Base-by-base conservation (phyloP, 2,113 vertebrate species). In the Ammodytes marinus region DNA sequence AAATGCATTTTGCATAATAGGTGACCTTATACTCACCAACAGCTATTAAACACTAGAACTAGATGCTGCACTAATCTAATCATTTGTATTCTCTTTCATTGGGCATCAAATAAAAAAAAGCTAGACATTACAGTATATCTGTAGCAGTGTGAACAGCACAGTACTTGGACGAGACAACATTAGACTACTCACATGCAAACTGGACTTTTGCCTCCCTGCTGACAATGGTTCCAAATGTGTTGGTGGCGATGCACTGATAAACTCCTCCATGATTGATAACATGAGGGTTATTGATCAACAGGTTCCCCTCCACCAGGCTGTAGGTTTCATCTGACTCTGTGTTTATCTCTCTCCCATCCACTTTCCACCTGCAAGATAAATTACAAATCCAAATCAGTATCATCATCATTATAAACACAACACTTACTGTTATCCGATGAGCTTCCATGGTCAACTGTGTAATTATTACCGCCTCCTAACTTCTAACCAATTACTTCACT, bases 181-280 rank as follows among this genome's bases (percentile, higher is more conserved):
- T 45, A 84, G 60, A 57, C 19, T 77, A 96, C 96, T 98, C 93
- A 98, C 97, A 97, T 91, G 97, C 96, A 94, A 97, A 99, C 73
- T 96, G 96, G 69, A 99, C 96, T 81, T 95, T 97, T 15, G 96
- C 97, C 72, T 95, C 95, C 76, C 92, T 95, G 94, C 97, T 98
- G 81, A 97, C 86, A 59, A 96, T 90, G 6, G 96, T 97, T 85
- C 98, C 98, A 74, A 97, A 95, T 4, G 91, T 71, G 90, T 98
- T 98, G 88, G 96, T 95, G 88, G 96, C 95, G 70, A 97, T 96
- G 88, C 97, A 98, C 91, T 98, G 97, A 92, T 97, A 98, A n/a
- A 91, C 94, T 77, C 97, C 97, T 72, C 89, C 90, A 70, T 97
- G 96, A 79, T 94, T 94, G 60, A 93, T 95, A 64, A 95, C 94